Percentiles rank a stretch among this genome's conserved stretches.
These are phyloP conservation scores for Scaptomyza hsui DNA, from an alignment of 1,140 invertebrate genomes.

Conservation along the genomic window DNA sequence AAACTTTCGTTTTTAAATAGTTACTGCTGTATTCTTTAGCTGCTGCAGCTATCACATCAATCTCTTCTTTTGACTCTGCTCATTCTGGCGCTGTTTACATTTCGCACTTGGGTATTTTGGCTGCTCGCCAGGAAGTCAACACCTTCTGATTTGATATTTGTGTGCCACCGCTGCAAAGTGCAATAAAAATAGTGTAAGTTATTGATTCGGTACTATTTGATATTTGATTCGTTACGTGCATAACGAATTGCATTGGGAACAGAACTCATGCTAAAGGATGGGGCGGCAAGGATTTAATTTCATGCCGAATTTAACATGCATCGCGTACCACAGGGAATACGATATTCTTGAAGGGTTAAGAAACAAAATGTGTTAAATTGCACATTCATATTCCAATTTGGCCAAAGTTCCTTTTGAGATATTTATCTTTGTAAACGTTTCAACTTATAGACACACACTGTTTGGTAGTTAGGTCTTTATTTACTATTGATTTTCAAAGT, in stretches of 20 bases:
- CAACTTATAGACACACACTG: too few species aligned
- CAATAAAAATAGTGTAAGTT: conserved; percentile 66
- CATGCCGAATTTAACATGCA: too few species aligned
- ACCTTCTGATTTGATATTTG: conserved; percentile 42
- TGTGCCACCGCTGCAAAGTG: conserved; percentile 58
- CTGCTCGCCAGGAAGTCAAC: neutral
- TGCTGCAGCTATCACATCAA: neutral
- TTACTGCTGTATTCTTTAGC: neutral
- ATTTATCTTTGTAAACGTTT: too few species aligned
- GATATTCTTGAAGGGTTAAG: too few species aligned
- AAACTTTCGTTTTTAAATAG: neutral
- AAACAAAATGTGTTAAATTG: too few species aligned
- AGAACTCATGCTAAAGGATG: neutral
- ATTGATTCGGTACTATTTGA: conserved; percentile 12
- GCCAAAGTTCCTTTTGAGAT: too few species aligned
- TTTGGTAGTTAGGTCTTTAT: too few species aligned
- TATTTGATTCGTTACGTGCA: conserved; percentile 3
- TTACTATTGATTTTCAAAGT: too few species aligned
- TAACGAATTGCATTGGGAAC: neutral
- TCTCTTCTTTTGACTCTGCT: neutral
- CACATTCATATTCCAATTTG: too few species aligned
- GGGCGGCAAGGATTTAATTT: neutral
- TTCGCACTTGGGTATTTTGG: conserved; percentile 1
- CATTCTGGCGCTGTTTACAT: conserved; percentile 3
- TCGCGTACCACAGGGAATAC: too few species aligned